A percentile compares a stretch with the other conserved stretches of the same genome.
phyloP scores from a whole-genome alignment of 2,888 invertebrate genomes.

The Thecophora atra region DNA sequence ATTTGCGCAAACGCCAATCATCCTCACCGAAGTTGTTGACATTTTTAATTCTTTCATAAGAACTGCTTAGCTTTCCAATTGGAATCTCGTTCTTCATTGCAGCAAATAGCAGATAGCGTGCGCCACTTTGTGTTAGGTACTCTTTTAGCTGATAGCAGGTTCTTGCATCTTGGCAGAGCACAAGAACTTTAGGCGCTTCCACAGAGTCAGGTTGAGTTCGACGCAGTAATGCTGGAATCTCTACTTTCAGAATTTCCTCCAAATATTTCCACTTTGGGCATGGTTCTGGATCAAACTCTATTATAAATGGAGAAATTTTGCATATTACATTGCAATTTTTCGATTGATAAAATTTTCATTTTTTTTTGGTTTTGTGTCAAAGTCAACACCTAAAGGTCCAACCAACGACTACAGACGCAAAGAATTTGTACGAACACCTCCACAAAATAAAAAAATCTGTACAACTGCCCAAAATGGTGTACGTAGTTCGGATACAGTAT shows the following conservation, averaged over 20 bases:
- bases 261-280: conserved; percentile 92
- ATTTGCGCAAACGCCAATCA: conserved; percentile 47
- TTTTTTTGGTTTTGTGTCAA: no score
- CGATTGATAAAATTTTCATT: no score
- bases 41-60: conserved; percentile 66
- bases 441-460: no score
- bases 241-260: conserved; percentile 79
- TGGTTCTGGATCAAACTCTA: conserved; percentile 82
- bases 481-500: no score
- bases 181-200: conserved; percentile 75
- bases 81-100: conserved; percentile 71
- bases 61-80: conserved; percentile 70
- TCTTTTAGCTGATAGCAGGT: conserved; percentile 84
- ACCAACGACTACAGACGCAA: no score
- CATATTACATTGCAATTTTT: background rate
- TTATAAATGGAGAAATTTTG: background rate
- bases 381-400: no score
- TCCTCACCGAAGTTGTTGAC: conserved; percentile 43
- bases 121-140: conserved; percentile 73
- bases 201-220: conserved; percentile 59
- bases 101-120: conserved; percentile 72
- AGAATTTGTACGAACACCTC: no score
- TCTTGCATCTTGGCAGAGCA: conserved; percentile 84
- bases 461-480: no score
- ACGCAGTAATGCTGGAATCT: conserved; percentile 81